Conservation (phyloP, 2,888 invertebrate genomes). For the Oscheius sp. region DNA sequence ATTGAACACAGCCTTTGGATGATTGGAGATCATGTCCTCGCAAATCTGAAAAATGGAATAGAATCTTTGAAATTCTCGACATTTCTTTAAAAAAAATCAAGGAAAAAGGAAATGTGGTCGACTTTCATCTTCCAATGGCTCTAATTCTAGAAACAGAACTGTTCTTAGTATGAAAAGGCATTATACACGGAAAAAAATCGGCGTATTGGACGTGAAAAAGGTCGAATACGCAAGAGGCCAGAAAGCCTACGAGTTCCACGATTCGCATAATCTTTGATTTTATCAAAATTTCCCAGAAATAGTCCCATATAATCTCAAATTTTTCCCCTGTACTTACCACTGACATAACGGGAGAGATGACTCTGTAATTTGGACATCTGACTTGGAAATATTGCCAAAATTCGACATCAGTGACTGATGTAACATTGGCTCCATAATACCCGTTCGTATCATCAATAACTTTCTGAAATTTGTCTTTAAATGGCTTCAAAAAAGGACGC, state of each 20-base stretch:
- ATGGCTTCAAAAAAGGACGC: no score
- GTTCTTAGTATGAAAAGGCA: no score
- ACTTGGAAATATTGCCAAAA: slow-evolving; percentile 9
- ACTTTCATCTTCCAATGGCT: no score
- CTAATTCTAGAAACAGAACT: no score
- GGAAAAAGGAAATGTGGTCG: no score
- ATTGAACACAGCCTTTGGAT: slow-evolving; percentile 7
- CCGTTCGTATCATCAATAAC: slow-evolving; percentile 2
- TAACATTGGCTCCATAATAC: background rate
- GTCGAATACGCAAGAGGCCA: no score
- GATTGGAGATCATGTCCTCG: slow-evolving; percentile 16
- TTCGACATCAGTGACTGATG: background rate
- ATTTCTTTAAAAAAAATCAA: no score
- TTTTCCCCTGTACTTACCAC: background rate
- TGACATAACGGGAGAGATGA: slow-evolving; percentile 20
- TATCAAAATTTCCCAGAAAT: no score
- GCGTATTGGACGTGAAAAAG: slow-evolving; percentile 28
- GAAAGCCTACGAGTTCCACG: no score
- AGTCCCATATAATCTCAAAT: background rate
- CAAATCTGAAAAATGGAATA: slow-evolving; percentile 31
- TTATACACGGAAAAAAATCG: slow-evolving; percentile 26
- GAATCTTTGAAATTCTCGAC: no score
- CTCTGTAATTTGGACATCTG: slow-evolving; percentile 4
- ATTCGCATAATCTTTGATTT: no score
- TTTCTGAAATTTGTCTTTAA: slow-evolving; percentile 2